A percentile compares a stretch with the other conserved stretches of the same genome.
Conservation (phyloP, 2,888 invertebrate species). For the Anodontia alba region DNA sequence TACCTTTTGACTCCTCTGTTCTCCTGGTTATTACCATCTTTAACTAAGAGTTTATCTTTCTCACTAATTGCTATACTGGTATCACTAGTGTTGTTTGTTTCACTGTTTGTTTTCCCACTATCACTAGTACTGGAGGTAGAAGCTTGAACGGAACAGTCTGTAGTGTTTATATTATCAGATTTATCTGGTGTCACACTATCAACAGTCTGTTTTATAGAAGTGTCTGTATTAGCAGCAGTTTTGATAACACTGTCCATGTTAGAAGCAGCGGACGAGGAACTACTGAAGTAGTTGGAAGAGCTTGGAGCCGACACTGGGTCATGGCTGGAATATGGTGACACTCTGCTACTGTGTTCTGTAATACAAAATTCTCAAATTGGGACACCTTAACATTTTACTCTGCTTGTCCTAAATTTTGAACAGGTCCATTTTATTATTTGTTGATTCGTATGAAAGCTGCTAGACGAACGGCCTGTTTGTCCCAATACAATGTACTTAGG, state of each 20-base stretch:
- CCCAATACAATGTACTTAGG: too few species aligned
- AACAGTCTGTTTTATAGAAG: background rate
- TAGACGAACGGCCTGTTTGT: too few species aligned
- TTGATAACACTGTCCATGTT: background rate
- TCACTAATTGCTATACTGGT: background rate
- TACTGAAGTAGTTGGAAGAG: background rate
- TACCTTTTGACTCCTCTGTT: slow-evolving; percentile 67
- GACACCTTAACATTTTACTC: too few species aligned
- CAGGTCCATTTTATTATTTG: too few species aligned
- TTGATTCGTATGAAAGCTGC: too few species aligned
- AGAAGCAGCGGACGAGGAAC: background rate
- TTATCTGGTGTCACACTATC: background rate
- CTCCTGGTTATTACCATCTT: slow-evolving; percentile 45
- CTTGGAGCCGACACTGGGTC: background rate
- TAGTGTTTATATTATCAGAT: background rate
- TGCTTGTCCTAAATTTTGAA: too few species aligned
- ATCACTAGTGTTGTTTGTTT: background rate
- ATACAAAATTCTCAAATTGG: too few species aligned
- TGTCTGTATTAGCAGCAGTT: background rate
- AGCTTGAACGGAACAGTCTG: background rate
- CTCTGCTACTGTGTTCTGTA: slow-evolving; percentile 8
- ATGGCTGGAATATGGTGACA: background rate
- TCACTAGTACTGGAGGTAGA: slow-evolving; percentile 1
- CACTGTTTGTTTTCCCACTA: background rate
- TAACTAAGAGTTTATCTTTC: background rate